Conservation (phyloP, 2,113 vertebrate genomes). For the Charina bottae region DNA sequence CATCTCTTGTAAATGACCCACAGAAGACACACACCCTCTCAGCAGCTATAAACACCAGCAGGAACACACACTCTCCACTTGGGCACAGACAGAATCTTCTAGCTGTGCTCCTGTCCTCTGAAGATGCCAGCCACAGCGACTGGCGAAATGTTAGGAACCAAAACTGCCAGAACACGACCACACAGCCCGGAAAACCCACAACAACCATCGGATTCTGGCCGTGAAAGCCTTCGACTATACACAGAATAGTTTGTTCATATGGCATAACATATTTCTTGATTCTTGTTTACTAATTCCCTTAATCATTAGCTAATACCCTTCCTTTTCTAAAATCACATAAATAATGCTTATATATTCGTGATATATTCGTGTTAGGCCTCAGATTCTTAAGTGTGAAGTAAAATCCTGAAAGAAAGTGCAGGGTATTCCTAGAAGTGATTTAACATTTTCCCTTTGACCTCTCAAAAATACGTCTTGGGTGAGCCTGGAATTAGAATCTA, state of each 20-base stretch:
- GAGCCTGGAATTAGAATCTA: not conserved
- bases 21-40: no score
- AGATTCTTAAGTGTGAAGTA: not conserved
- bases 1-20: no score
- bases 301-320: constrained; percentile 3
- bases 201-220: no score
- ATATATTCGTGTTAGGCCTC: not conserved
- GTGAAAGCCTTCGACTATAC: no score
- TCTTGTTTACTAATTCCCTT: constrained; percentile 14
- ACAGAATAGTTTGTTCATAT: not conserved
- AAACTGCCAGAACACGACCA: no score
- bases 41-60: no score
- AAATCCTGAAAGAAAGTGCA: not conserved
- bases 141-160: no score
- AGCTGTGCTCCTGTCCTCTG: no score
- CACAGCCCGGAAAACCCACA: no score
- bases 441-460: not conserved
- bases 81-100: no score
- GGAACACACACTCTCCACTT: no score
- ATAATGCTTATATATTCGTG: not conserved
- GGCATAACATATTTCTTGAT: not conserved
- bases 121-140: no score
- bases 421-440: not conserved
- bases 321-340: not conserved
- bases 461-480: not conserved